Conservation (phyloP, 2,888 invertebrate species). For the Pegoplata infirma region DNA sequence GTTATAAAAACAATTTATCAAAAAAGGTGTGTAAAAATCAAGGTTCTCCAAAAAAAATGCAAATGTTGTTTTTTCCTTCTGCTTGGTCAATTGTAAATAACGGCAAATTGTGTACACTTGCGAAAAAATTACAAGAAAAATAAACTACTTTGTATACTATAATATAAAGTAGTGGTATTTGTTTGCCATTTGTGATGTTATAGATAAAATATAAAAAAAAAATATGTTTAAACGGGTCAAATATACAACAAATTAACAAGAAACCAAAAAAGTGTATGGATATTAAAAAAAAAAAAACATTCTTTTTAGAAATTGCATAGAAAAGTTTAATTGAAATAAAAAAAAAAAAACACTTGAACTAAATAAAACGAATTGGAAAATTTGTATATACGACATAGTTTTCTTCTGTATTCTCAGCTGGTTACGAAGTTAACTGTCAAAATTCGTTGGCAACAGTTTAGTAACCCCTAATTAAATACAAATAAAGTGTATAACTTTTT, state of each 20-base stretch:
- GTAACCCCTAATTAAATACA: background rate
- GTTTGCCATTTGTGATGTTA: slow-evolving; percentile 33
- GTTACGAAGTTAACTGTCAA: slow-evolving; percentile 25
- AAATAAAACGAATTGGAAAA: slow-evolving; percentile 54
- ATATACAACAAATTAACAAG: slow-evolving; percentile 12
- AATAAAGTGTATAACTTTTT: background rate
- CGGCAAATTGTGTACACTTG: slow-evolving; percentile 52
- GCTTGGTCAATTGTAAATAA: slow-evolving; percentile 46
- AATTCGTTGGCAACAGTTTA: slow-evolving; percentile 50
- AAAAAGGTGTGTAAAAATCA: slow-evolving; percentile 29
- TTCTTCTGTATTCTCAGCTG: slow-evolving; percentile 41
- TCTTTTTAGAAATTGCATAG: background rate
- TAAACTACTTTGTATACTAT: slow-evolving; percentile 18
- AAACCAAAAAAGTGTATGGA: slow-evolving; percentile 41
- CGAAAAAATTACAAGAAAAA: slow-evolving; percentile 1
- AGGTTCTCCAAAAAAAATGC: background rate
- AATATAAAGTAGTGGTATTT: slow-evolving; percentile 64
- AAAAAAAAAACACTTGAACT: background rate
- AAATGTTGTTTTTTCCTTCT: slow-evolving; percentile 58
- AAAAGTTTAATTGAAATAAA: background rate
- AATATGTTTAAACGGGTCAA: slow-evolving; percentile 67
- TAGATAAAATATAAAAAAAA: slow-evolving; percentile 38
- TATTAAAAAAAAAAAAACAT: background rate
- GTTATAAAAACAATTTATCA: slow-evolving; percentile 1
- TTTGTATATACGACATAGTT: slow-evolving; percentile 8